Base-by-base conservation (phyloP, 92 coral and sea anemone species). In the Porites evermanni region DNA sequence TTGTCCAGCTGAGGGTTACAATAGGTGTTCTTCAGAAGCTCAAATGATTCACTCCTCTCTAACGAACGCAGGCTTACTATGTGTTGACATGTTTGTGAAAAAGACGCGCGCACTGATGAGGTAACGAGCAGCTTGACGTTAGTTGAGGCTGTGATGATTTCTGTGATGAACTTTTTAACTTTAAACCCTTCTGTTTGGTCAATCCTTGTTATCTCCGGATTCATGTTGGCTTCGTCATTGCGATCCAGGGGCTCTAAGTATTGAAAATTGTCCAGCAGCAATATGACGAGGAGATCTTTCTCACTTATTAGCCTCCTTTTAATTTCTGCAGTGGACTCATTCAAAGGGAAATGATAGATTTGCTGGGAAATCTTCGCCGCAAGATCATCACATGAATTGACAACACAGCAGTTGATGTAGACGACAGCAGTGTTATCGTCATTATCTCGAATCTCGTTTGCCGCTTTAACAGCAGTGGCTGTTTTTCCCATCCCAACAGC, bases 401-500 rank as follows among this genome's bases (percentile, higher is more conserved):
- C 63, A 16, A 75, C 82, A 32, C 89, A 68, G 11, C 89, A 84
- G 6, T 88, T 83, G 7, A 84, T 79, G 52, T 91, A 91, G 51
- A 83, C 79, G n/a, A 88, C 92, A 52, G 24, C 13, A 8, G 20
- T 74, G 20, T 38, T 75, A n/a, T 75, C 65, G 29, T 88, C 74
- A 11, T 70, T 13, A 71, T 23, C 11, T 1, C 21, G 20, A 24
- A 85, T 74, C 24, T 84, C 74, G 73, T 84, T 78, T 3, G 87
- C 90, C 70, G 75, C 88, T 17, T 83, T 81, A 60, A 84, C 77
- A n/a, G 90, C 89, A 16, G 78, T 64, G 2, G 85, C 21, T 6
- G 92, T 87, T 70, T 91, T 91, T 0, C 94, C 94, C 19, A 82
- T 83, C 2, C 94, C 94, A 17, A 91, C 85, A 1, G 91, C 53